phyloP scores from a whole-genome alignment of 2,113 vertebrate species.

The Apistogramma diplotaenia region DNA sequence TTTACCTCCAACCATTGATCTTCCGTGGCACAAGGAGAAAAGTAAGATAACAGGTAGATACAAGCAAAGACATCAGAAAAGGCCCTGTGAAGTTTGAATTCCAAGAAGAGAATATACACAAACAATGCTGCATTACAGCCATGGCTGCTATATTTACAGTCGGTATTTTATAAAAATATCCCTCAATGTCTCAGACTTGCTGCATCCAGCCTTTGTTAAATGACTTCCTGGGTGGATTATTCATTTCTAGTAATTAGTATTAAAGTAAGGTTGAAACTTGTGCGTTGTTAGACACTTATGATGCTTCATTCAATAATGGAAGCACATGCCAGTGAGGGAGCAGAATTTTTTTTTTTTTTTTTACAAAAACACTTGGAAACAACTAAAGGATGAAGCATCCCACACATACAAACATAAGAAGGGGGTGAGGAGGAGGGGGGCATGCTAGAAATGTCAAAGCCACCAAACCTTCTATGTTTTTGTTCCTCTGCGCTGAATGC shows the following conservation, averaged over 20 bases:
- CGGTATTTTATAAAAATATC: too few species aligned
- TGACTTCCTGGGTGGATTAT: not conserved
- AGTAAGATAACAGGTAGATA: constrained; percentile 37
- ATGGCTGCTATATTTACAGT: not conserved
- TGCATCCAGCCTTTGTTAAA: not conserved
- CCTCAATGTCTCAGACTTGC: not conserved
- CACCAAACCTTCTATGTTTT: constrained; percentile 5
- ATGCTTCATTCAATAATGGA: constrained; percentile 1
- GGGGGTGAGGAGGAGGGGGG: not conserved
- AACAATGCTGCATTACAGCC: not conserved
- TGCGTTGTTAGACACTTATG: not conserved
- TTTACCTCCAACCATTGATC: constrained; percentile 50
- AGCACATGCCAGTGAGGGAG: not conserved
- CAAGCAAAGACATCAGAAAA: constrained; percentile 19
- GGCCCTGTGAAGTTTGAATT: not conserved
- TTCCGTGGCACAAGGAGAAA: constrained; percentile 10
- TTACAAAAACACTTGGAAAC: not conserved
- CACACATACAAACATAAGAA: constrained; percentile 4
- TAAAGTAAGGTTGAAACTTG: not conserved
- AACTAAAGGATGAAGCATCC: not conserved
- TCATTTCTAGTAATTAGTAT: not conserved
- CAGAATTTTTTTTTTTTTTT: not conserved
- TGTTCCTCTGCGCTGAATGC: constrained; percentile 1
- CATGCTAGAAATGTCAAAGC: constrained; percentile 17
- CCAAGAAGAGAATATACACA: not conserved